phyloP scores from a whole-genome alignment of 2,888 invertebrate species.

The Micoletzkya japonica region DNA sequence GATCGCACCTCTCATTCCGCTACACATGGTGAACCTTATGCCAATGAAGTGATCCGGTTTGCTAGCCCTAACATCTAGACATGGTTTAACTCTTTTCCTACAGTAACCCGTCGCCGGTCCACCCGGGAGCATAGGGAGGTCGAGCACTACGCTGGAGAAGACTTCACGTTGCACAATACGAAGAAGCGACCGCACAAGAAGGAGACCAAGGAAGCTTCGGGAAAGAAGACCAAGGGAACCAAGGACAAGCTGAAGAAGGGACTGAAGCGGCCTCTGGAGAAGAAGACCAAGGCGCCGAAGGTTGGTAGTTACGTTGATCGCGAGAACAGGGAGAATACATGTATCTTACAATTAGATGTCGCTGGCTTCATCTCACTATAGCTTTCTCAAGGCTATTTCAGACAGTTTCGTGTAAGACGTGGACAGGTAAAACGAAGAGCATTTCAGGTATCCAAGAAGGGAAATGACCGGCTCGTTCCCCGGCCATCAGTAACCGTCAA shows the following conservation, averaged over 20 bases:
- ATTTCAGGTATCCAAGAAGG: conserved; percentile 35
- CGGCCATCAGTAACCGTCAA: conserved; percentile 27
- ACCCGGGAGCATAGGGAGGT: conserved; percentile 6
- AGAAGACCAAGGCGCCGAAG: background rate
- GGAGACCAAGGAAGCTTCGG: no score
- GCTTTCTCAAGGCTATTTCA: no score
- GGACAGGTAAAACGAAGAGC: background rate
- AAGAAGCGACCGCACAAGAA: background rate
- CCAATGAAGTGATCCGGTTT: no score
- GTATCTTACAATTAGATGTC: background rate
- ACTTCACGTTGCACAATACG: background rate
- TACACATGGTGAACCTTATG: no score
- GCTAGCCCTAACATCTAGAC: no score
- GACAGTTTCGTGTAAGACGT: no score
- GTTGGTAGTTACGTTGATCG: background rate
- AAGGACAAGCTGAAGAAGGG: background rate
- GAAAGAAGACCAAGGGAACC: no score
- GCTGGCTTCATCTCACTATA: no score
- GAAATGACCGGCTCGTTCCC: conserved; percentile 42
- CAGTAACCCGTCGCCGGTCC: background rate
- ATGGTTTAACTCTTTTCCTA: no score
- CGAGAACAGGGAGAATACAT: background rate
- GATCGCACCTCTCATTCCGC: no score
- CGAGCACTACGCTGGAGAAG: conserved; percentile 2
- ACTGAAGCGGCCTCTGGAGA: background rate